These are phyloP conservation scores for Drosophila setosimentum DNA, from an alignment of 2,888 invertebrate genomes.

Conservation along the genomic window DNA sequence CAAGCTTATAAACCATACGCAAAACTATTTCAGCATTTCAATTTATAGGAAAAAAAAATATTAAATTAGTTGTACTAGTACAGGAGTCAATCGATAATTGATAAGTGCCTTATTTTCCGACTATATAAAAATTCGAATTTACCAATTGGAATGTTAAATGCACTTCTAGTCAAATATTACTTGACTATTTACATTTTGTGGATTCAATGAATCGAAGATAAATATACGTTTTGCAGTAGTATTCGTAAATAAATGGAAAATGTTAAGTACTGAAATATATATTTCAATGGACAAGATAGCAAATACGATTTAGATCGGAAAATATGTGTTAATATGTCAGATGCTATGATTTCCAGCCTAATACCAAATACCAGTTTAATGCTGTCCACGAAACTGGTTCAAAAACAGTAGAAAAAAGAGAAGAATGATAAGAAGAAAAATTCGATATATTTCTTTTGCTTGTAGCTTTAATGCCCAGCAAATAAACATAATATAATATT, in stretches of 20 bases:
- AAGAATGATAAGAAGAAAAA: neutral
- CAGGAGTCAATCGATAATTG: neutral
- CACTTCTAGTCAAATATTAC: neutral
- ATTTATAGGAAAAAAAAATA: neutral
- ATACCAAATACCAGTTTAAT: conserved; percentile 13
- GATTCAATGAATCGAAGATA: neutral
- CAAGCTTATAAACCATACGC: neutral
- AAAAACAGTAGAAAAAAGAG: neutral
- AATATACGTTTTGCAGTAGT: neutral
- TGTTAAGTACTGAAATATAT: neutral
- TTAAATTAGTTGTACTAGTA: neutral
- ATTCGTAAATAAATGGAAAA: neutral
- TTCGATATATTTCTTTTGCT: conserved; percentile 1
- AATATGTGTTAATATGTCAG: neutral
- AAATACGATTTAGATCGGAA: neutral
- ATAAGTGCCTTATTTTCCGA: neutral
- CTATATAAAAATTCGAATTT: neutral
- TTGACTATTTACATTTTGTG: neutral
- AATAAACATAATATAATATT: neutral
- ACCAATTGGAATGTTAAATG: neutral
- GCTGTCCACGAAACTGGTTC: conserved; percentile 14
- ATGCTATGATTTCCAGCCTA: neutral
- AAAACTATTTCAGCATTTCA: neutral
- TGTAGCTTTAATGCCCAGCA: neutral
- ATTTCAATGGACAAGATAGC: neutral